Percentiles rank a stretch among this genome's conserved stretches.
phyloP scores from a whole-genome alignment of 2,113 vertebrate genomes.

The Rutilus rutilus region DNA sequence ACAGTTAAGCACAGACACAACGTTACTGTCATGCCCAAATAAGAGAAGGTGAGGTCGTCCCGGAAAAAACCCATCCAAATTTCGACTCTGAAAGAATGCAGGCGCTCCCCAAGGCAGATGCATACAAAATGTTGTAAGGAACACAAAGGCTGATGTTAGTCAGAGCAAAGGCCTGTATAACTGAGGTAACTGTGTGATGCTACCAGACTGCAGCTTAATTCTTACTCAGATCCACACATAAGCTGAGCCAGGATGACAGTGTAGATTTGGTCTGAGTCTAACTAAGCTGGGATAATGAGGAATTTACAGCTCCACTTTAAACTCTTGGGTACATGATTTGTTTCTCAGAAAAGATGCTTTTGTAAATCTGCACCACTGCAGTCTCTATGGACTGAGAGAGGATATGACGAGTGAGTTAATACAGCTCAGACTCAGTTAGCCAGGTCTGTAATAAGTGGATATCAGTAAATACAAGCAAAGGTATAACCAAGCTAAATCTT shows the following conservation, averaged over 20 bases:
- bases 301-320: background rate
- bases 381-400: background rate
- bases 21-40: constrained; percentile 70
- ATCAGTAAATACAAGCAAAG: background rate
- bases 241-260: background rate
- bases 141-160: constrained; percentile 59
- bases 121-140: background rate
- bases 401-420: background rate
- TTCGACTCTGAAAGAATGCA: constrained; percentile 63
- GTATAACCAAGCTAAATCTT: background rate
- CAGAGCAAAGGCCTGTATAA: constrained; percentile 41
- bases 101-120: constrained; percentile 58
- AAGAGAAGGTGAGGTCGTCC: constrained; percentile 63
- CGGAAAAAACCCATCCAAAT: constrained; percentile 68
- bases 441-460: background rate
- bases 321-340: background rate
- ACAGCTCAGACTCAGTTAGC: background rate
- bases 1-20: constrained; percentile 63
- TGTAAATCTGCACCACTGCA: background rate
- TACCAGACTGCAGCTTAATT: background rate
- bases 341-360: constrained; percentile 9
- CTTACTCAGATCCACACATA: background rate
- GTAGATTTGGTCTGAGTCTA: background rate
- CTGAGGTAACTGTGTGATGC: background rate
- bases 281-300: constrained; percentile 1